A percentile compares a stretch with the other conserved stretches of the same genome.
phyloP scores from a whole-genome alignment of 53 echinoderm and acorn worm genomes.

The Holothuria leucospilota region DNA sequence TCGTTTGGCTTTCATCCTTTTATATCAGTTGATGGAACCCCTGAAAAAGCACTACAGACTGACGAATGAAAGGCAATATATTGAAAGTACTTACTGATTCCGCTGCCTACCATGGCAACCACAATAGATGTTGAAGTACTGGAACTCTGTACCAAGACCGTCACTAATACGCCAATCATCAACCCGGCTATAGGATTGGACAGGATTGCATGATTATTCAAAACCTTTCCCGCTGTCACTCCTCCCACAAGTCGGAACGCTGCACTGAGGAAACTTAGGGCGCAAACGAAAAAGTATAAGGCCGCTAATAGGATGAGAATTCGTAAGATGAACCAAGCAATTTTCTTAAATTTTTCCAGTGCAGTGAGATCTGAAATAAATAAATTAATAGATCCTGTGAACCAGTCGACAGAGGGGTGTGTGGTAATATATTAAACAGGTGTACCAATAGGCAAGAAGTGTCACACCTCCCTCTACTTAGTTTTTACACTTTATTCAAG shows the following conservation, averaged over 20 bases:
- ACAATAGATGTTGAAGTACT: constrained; percentile 93
- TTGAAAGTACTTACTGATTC: constrained; percentile 60
- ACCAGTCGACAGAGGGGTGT: neutral
- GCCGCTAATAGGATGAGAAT: constrained; percentile 69
- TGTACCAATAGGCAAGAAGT: too few species aligned
- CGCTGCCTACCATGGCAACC: constrained; percentile 82
- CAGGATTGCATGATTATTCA: constrained; percentile 72
- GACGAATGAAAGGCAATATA: too few species aligned
- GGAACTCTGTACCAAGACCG: constrained; percentile 90
- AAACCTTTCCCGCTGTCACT: constrained; percentile 72
- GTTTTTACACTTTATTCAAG: too few species aligned
- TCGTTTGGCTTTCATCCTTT: too few species aligned
- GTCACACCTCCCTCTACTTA: too few species aligned
- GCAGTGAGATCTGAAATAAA: constrained; percentile 42
- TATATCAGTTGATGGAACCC: too few species aligned
- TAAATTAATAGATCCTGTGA: too few species aligned
- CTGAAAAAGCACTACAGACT: too few species aligned
- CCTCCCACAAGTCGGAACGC: constrained; percentile 91
- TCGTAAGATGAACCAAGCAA: constrained; percentile 19
- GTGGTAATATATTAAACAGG: too few species aligned
- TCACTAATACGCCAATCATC: constrained; percentile 91
- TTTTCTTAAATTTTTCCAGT: constrained; percentile 21
- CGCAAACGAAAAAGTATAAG: constrained; percentile 90
- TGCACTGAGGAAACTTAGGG: constrained; percentile 83
- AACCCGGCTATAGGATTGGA: constrained; percentile 79